Base-by-base conservation (phyloP, 2,888 invertebrate genomes). In the Epistrophe grossulariae region DNA sequence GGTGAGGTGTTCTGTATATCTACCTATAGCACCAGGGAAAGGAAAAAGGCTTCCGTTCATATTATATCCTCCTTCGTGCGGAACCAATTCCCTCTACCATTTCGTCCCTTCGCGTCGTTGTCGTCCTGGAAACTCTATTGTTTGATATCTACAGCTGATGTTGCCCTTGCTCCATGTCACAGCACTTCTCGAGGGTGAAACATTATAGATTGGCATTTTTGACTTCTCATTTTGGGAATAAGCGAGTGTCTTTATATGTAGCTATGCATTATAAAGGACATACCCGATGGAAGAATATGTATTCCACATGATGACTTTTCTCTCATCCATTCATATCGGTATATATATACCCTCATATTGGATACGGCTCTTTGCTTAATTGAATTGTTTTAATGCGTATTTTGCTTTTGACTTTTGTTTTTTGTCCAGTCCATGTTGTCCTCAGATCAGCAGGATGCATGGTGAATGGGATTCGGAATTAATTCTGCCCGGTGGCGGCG, bases 171-270 rank as follows among this genome's bases (percentile, higher is more conserved):
- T 60, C 64, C 62, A 60, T 78, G 62, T 74, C 70, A 78, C 70
- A 85, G 72, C 52, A 55, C 50, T 77, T 45, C 45, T 43, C 52
- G 72, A 48, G 79, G 79, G 43, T 70, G 48, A 76, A 62, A 59
- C 71, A 76, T 77, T 70, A 66, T 76, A 71, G 62, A 72, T 73
- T 64, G 78, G 74, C 60, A 71, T 81, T 81, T 81, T 79, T 85
- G 81, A 85, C 85, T 85, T 81, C 52, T 78, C 68, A 73, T 80
- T 80, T 81, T 31, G 60, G 48, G 35, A 79, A 84, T 70, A 43
- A 64, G 15, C 43, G 24, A 62, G n/a, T 28, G 15, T 15, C 13
- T 28, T 2, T 35, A 35, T 15, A n/a, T 35, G 9, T 59, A n/a
- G 17, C 48, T 15, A 59, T 13, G 19, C 24, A 0, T 1, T 15